Evolutionary conservation across 2,113 vertebrate genomes (phyloP), one percentile per base, ranked within the genome.

Genomic region (Neopipo cinnamomea): DNA sequence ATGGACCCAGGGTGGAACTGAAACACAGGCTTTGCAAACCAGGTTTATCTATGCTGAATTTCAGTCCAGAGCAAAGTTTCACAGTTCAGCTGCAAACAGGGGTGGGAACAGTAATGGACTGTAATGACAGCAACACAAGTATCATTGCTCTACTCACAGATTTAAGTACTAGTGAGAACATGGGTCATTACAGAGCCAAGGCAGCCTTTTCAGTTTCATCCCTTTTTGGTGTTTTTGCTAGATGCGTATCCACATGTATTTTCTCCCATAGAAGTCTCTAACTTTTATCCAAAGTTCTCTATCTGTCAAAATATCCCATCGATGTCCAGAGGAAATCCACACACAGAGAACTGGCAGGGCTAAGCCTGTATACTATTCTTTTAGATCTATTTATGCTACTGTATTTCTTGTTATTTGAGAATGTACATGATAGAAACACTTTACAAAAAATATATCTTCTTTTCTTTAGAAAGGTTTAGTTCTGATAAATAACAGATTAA

Each of bases 381-480:
- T 61, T 30, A 94, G 42, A 95, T 94, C 94, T 97, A 89, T 73
- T 95, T 94, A 83, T 88, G 84, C 93, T 94, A 94, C 93, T 96
- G 93, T 88, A 96, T 91, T 93, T 95, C 66, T 91, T 97, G 93
- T 93, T 85, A 95, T 94, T 95, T 96, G 90, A 96, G 95, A 97
- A 97, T 97, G 97, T 96, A 96, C 97, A 98, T 98, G 97, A 96
- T 98, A 98, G 97, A 98, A 98, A 98, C 71, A 96, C 94, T 93
- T 98, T 98, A 98, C 98, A 98, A 98, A 98, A 98, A 98, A 98
- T 98, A 98, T 97, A 98, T 98, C 92, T 95, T 98, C 97, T 97
- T 97, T 97, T 98, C 96, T 97, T 98, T 98, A 98, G 98, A 98
- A 98, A 98, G 96, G 92, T 97, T 98, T 97, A 77, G 93, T 91